A percentile compares a stretch with the other conserved stretches of the same genome.
Evolutionary conservation across 2,888 invertebrate genomes (phyloP).

Genomic region (Hemithea aestivaria): DNA sequence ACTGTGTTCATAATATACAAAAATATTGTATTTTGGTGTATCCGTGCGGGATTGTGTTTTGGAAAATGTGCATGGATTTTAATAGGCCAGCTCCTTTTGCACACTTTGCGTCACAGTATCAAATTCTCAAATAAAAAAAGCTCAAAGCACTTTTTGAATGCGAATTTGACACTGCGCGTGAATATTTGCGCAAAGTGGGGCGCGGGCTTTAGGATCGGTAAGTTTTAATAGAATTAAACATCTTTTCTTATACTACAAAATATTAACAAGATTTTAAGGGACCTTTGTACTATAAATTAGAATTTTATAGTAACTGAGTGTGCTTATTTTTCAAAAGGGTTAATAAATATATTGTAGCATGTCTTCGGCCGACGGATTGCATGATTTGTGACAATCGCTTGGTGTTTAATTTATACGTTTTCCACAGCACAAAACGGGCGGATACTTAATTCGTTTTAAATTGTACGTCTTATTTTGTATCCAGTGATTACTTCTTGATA

Average conservation of each 20-base stretch:
- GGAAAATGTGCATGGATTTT: conserved; percentile 66
- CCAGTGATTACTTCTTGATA: conserved; percentile 11
- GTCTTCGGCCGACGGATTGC: conserved; percentile 15
- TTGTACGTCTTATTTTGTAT: conserved; percentile 7
- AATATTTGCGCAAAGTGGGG: too few species aligned
- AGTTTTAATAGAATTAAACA: conserved; percentile 44
- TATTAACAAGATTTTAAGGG: too few species aligned
- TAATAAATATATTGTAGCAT: conserved; percentile 12
- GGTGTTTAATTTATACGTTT: conserved; percentile 39
- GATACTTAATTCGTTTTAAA: conserved; percentile 35
- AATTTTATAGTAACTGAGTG: too few species aligned
- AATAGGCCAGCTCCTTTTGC: conserved; percentile 25
- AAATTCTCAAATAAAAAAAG: too few species aligned
- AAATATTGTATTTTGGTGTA: conserved; percentile 58
- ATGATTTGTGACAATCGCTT: conserved; percentile 19
- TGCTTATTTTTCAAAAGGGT: too few species aligned
- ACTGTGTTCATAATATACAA: conserved; percentile 53
- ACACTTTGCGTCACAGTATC: too few species aligned
- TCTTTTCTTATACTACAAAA: too few species aligned
- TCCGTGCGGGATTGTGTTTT: conserved; percentile 66
- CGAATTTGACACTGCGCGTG: too few species aligned
- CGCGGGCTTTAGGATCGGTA: conserved; percentile 49
- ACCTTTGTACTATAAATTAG: too few species aligned
- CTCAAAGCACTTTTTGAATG: too few species aligned
- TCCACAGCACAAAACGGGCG: conserved; percentile 65